Evolutionary conservation across 2,113 vertebrate genomes (phyloP).

Genomic region (Nematolebias whitei): DNA sequence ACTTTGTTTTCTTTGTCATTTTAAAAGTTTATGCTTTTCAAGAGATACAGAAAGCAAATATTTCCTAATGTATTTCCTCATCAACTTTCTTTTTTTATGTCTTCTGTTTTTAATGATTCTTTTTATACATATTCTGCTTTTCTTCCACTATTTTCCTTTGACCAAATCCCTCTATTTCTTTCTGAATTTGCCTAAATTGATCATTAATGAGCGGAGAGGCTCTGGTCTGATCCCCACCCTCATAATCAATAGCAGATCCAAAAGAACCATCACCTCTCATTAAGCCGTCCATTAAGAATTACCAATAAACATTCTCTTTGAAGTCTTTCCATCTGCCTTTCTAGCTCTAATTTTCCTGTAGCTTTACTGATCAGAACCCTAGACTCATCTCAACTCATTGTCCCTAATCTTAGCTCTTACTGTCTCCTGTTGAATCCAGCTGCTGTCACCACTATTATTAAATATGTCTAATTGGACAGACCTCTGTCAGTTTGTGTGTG

Average conservation of each 20-base stretch:
- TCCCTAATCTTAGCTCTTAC: slow-evolving; percentile 41
- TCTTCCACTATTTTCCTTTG: slow-evolving; percentile 28
- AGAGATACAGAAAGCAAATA: no score
- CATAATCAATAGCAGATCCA: slow-evolving; percentile 49
- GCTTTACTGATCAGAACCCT: slow-evolving; percentile 46
- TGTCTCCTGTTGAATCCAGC: slow-evolving; percentile 46
- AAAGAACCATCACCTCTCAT: slow-evolving; percentile 47
- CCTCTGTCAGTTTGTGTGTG: slow-evolving; percentile 56
- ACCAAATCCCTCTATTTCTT: slow-evolving; percentile 28
- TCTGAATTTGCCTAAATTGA: neutral
- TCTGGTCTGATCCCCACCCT: slow-evolving; percentile 17
- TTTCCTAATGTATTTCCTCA: slow-evolving; percentile 34
- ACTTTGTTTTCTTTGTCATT: no score
- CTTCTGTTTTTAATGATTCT: slow-evolving; percentile 17
- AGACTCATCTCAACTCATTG: slow-evolving; percentile 51
- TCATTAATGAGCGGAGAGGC: slow-evolving; percentile 14
- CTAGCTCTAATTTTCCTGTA: slow-evolving; percentile 21
- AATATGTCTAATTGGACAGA: slow-evolving; percentile 57
- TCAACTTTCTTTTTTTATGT: slow-evolving; percentile 41
- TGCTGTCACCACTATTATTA: slow-evolving; percentile 68
- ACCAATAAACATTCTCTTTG: slow-evolving; percentile 37
- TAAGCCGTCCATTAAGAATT: slow-evolving; percentile 48
- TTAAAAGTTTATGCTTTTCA: no score
- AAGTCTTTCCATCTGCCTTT: slow-evolving; percentile 43
- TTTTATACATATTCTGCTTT: slow-evolving; percentile 16